Evolutionary conservation across 2,113 vertebrate genomes (phyloP).

Genomic region (Tiliqua scincoides): DNA sequence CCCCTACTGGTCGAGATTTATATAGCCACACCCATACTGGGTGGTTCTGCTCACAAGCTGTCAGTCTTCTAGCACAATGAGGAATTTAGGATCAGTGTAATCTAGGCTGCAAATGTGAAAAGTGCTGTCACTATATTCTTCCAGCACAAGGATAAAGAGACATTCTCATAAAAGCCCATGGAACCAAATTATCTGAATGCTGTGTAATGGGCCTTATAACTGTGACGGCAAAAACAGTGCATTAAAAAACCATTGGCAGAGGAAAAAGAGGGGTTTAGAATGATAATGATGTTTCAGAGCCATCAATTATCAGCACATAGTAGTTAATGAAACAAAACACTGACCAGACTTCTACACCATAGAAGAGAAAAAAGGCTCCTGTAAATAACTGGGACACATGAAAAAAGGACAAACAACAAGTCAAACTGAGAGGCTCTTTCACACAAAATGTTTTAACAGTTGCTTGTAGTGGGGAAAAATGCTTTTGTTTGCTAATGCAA

Average conservation of each 20-base stretch:
- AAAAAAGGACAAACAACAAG: neutral
- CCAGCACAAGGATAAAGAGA: neutral
- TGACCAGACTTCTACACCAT: slow-evolving; percentile 17
- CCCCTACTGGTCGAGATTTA: no score
- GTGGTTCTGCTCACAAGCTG: no score
- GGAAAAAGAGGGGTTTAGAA: no score
- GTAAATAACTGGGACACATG: neutral
- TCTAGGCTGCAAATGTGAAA: neutral
- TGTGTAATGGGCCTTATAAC: neutral
- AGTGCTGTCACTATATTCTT: neutral
- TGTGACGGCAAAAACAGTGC: neutral
- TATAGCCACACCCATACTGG: no score
- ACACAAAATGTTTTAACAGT: neutral
- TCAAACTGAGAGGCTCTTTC: neutral
- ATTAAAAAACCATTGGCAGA: neutral
- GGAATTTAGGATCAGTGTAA: neutral
- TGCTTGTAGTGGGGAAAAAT: neutral
- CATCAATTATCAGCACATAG: neutral
- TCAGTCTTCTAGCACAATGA: no score
- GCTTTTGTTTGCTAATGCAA: neutral
- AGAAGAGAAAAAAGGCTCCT: neutral
- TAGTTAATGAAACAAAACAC: slow-evolving; percentile 8
- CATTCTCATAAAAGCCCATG: neutral
- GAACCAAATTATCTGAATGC: neutral
- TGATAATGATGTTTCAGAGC: neutral